Evolutionary conservation across 1,140 invertebrate genomes (phyloP), one percentile per base, ranked within the genome.

Genomic region (Drosophila paulistorum): DNA sequence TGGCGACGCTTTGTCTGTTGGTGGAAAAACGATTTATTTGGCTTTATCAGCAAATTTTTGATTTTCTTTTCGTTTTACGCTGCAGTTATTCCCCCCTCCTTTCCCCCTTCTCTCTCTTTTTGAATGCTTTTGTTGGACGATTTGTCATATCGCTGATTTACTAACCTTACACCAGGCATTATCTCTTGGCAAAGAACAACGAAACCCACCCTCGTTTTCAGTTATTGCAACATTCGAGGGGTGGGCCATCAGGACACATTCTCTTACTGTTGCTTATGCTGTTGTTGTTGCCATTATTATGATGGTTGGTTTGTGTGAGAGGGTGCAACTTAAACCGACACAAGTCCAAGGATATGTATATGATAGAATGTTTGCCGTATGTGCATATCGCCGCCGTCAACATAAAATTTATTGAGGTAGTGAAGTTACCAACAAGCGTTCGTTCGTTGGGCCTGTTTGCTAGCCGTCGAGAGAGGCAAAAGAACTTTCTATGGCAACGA

Each of bases 131-230:
- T 64, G 45, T 58, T 64, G 45, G 62, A 30, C 65, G 74, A 86
- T 83, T 86, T 87, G 79, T 86, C 83, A 86, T 86, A 86, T 86
- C 83, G 84, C 73, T 83, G 83, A 83, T 83, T 83, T 87, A 84
- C 84, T 89, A 87, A 87, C 84, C 77, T 81, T 74, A 74, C 74
- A 77, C 77, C 68, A 83, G 63, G 58, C 73, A 74, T 87, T 89
- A 89, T 89, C 84, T 87, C 75, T 72, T 78, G 74, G 74, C 55
- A 58, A 37, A 67, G 37, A 45, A 20, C 60, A 65, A 39, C 3
- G 35, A 45, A 68, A 61, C 45, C 59, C 78, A 65, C 62, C 73
- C 65, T 75, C 60, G 13, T 39, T 11, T 11, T 10, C 37, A 54
- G 73, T 30, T 9, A 30, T 61, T 20, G 35, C 41, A 26, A 26